These are phyloP conservation scores for Ciconia stormi DNA, from an alignment of 2,113 vertebrate species.

Conservation along the genomic window DNA sequence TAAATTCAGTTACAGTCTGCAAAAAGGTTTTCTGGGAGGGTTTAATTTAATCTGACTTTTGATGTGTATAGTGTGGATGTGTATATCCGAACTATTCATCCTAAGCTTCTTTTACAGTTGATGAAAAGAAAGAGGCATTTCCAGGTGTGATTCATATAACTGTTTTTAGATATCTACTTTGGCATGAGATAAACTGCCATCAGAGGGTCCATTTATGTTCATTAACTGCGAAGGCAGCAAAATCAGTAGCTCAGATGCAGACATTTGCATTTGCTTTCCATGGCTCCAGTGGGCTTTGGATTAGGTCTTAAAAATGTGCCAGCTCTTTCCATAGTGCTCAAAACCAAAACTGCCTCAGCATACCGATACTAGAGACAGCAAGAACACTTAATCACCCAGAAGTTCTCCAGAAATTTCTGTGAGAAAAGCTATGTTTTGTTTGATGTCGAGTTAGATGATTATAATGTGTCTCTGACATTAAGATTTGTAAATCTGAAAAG, in stretches of 20 bases:
- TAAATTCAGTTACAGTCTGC: neutral
- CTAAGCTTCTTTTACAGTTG: neutral
- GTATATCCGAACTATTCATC: neutral
- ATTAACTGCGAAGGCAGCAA: neutral
- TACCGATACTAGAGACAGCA: neutral
- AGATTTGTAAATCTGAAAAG: neutral
- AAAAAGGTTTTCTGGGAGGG: neutral
- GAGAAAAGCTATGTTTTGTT: neutral
- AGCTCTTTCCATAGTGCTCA: neutral
- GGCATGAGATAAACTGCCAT: neutral
- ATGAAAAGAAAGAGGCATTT: neutral
- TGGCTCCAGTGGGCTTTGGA: neutral
- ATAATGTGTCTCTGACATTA: neutral
- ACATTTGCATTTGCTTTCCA: neutral
- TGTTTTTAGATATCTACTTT: neutral
- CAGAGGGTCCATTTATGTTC: neutral
- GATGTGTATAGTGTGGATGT: neutral
- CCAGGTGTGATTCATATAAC: neutral
- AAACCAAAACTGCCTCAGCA: neutral
- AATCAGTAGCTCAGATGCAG: neutral
- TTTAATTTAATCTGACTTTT: neutral
- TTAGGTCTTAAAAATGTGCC: neutral
- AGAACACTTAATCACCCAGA: neutral
- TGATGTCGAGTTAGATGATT: neutral
- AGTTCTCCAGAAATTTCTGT: neutral